Base-by-base conservation (phyloP, 2,113 vertebrate species). In the Python bivittatus region DNA sequence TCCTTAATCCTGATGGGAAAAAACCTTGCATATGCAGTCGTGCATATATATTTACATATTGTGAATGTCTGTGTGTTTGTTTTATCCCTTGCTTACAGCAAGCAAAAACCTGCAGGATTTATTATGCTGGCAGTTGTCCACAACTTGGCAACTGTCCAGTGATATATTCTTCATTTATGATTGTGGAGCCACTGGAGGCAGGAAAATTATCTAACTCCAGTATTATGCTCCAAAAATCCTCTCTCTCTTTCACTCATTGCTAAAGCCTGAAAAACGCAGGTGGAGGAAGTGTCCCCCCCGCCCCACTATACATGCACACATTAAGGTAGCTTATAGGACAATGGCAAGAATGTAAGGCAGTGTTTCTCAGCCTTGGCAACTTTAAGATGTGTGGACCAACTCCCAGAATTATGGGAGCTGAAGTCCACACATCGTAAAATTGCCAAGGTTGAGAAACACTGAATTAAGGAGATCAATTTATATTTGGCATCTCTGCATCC, bases 61-160 rank as follows among this genome's bases (percentile, higher is more conserved):
- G 6, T 48, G 64, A 52, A 48, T 33, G 58, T 33, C 7, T 72
- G 15, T 10, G 15, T 72, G 88, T 54, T 7, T 84, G 29, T 53
- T 84, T 86, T 42, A 86, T n/a, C 29, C 48, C 68, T 90, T 83
- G 53, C 52, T 90, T 90, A 83, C 53, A 84, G 54, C 61, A 90
- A 72, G 38, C 54, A 58, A 58, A 84, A 48, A 84, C 38, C 23
- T 84, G 72, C 72, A 90, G 53, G 54, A 42, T 48, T 58, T 57
- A 64, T 91, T 86, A 60, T 86, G 48, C 4, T 91, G 90, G 84
- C 58, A 25, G 17, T 22, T 53, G 58, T 64, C 58, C 60, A 91
- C 22, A 91, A 60, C 42, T 3, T 86, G 90, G 90, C 90, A 86
- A 33, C 48, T 87, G 23, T 86, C 48, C 84, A 56, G 29, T 20